Evolutionary conservation across 1,140 invertebrate species (phyloP), one percentile per base, ranked within the genome.

Genomic region (Frieseomelitta varia): DNA sequence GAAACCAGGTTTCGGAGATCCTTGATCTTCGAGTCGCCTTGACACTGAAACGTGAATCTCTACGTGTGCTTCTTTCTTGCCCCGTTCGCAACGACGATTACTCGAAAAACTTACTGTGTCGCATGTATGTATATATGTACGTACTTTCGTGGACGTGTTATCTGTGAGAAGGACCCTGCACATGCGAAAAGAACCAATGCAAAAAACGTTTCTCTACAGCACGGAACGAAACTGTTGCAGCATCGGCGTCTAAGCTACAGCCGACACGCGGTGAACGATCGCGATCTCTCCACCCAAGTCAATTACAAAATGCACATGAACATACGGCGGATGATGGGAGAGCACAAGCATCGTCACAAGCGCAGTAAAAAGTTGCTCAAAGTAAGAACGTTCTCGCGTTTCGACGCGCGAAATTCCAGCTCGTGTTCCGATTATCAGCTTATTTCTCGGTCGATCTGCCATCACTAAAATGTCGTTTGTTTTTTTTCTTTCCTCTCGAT

Each of bases 251-350:
- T 98, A 83, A 98, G 97, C 94, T 99, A 99, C 95, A 98, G 98
- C 92, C 96, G 98, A 84, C 98, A 98, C 93, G 97, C 98, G 76
- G 97, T 99, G 67, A 97, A 98, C 92, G 98, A 99, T 93, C 96
- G 97, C 68, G 98, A 98, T 94, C 95, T 98, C 86, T 97, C 97
- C 63, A 98, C 97, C 39, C 95, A 96, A 95, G 97, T 98, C 91
- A 98, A 98, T 95, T 98, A 99, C 94, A 97, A 97, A 93, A 98
- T 98, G 94, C 97, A 98, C 94, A 97, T 98, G 96, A 98, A 99
- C 92, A 98, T 98, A 91, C 96, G 98, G 71, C 96, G 97, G 30
- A 96, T 98, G 94, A 97, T 98, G 56, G 97, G 97, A 79, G 97
- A 98, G 93, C 96, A 97, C 87, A 97, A 97, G 92, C 97, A 98